A percentile compares a stretch with the other conserved stretches of the same genome.
Evolutionary conservation across 2,113 vertebrate species (phyloP).

Genomic region (Muntiacus muntjak): DNA sequence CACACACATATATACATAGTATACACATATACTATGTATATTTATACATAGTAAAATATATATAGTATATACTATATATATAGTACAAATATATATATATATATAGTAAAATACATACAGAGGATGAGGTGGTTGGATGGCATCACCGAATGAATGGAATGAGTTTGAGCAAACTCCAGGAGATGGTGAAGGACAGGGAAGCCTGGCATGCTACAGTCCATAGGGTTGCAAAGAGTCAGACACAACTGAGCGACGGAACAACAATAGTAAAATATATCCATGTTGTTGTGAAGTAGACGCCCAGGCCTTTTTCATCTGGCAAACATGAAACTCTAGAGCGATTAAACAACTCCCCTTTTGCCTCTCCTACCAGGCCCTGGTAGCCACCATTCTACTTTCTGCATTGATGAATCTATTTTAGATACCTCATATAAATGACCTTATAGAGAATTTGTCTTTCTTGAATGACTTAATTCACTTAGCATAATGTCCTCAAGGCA

Average conservation of each 20-base stretch:
- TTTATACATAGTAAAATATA: neutral
- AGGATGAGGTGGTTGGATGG: neutral
- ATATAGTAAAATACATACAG: neutral
- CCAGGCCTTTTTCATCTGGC: neutral
- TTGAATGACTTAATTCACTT: neutral
- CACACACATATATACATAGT: no score
- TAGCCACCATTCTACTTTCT: neutral
- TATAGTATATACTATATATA: neutral
- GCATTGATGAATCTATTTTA: neutral
- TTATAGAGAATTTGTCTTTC: neutral
- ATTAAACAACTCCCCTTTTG: neutral
- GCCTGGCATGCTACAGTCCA: neutral
- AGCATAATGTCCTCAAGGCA: neutral
- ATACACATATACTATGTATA: no score
- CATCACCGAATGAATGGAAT: neutral
- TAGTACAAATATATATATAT: neutral
- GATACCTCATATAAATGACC: neutral
- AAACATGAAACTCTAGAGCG: neutral
- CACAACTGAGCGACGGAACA: neutral
- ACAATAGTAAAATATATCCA: neutral
- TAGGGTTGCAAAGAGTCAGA: neutral
- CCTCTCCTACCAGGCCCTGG: neutral
- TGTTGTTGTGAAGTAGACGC: neutral
- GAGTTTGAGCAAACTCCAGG: neutral
- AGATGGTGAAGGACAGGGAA: neutral